Conservation (phyloP, 1,140 invertebrate genomes). For the Rhyzopertha dominica region DNA sequence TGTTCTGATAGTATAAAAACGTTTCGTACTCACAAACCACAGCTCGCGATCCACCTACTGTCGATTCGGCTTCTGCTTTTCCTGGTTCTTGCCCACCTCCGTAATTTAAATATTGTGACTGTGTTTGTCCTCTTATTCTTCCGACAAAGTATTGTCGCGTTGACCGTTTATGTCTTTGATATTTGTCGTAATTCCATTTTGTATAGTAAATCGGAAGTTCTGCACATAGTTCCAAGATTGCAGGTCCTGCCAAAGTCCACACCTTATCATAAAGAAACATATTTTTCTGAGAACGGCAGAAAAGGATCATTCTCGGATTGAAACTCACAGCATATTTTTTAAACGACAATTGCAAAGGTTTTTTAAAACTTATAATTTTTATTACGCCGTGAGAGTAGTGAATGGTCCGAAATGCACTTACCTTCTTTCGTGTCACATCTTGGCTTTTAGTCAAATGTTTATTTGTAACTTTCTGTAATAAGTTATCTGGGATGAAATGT, state of each 20-base stretch:
- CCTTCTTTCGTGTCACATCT: too few species aligned
- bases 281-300: too few species aligned
- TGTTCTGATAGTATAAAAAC: slow-evolving; percentile 4
- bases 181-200: slow-evolving; percentile 5
- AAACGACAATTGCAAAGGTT: too few species aligned
- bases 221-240: slow-evolving; percentile 35
- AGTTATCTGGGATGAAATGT: too few species aligned
- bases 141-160: slow-evolving; percentile 30
- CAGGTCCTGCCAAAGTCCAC: slow-evolving; percentile 30
- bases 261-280: slow-evolving; percentile 23
- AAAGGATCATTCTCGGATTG: too few species aligned
- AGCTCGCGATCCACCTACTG: slow-evolving; percentile 63
- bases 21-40: slow-evolving; percentile 64
- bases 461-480: too few species aligned
- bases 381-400: too few species aligned
- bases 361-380: too few species aligned
- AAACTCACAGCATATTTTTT: too few species aligned
- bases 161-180: slow-evolving; percentile 25
- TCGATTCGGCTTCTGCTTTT: slow-evolving; percentile 72
- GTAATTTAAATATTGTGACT: slow-evolving; percentile 73
- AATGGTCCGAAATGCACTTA: too few species aligned
- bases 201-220: slow-evolving; percentile 35
- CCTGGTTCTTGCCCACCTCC: slow-evolving; percentile 56
- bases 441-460: too few species aligned
- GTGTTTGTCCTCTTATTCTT: slow-evolving; percentile 62